Evolutionary conservation across 2,113 vertebrate species (phyloP).

Genomic region (Athene noctua): DNA sequence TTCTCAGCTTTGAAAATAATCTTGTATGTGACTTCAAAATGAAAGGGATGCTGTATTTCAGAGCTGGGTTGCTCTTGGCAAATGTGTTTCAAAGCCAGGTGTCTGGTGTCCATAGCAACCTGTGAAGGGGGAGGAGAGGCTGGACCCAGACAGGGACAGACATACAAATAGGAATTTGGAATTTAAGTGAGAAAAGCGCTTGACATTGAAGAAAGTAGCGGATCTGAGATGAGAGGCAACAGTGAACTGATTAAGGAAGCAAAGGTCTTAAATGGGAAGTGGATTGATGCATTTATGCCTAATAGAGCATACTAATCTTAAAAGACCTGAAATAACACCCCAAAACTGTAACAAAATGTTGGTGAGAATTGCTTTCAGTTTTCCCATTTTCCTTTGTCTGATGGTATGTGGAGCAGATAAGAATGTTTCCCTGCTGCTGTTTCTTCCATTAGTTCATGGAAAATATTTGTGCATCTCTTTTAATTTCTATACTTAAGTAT

Average conservation of each 20-base stretch:
- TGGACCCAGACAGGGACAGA: background rate
- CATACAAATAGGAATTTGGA: background rate
- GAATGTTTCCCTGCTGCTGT: background rate
- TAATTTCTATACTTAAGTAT: background rate
- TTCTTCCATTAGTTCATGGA: background rate
- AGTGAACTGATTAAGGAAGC: background rate
- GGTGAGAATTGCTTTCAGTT: background rate
- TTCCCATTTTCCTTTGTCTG: background rate
- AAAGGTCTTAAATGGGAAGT: background rate
- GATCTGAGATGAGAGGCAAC: background rate
- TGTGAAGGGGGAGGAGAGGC: background rate
- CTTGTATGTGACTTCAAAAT: background rate
- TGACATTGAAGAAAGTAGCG: background rate
- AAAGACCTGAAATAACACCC: background rate
- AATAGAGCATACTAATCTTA: background rate
- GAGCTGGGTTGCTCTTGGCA: background rate
- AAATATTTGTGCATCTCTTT: background rate
- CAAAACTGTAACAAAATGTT: background rate
- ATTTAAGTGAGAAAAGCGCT: background rate
- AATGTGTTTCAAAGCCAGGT: background rate
- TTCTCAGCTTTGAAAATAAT: background rate
- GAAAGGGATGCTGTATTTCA: background rate
- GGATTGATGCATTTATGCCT: background rate
- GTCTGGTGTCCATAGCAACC: constrained; percentile 19
- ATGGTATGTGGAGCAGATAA: background rate